Evolutionary conservation across 92 coral and sea anemone genomes (phyloP).

Genomic region (Heliopora coerulea): DNA sequence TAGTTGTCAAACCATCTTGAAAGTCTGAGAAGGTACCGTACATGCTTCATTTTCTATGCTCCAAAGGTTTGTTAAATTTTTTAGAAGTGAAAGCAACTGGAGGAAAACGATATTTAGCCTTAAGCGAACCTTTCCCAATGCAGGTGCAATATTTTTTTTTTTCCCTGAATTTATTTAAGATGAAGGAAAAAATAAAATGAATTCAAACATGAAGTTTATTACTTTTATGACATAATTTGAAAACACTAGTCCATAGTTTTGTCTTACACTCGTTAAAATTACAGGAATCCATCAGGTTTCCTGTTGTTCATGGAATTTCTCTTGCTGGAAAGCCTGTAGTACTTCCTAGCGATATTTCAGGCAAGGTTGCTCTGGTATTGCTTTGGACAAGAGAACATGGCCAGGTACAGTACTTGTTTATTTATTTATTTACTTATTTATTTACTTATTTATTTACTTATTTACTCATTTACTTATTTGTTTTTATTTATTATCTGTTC

Average conservation of each 20-base stretch:
- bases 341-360: slow-evolving; percentile 61
- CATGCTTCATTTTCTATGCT: too few relatives aligned
- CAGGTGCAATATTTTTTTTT: slow-evolving; percentile 52
- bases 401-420: slow-evolving; percentile 70
- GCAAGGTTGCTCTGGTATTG: slow-evolving; percentile 70
- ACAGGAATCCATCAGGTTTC: slow-evolving; percentile 70
- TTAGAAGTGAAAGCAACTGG: slow-evolving; percentile 77
- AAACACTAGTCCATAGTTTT: too few relatives aligned
- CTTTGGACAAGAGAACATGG: slow-evolving; percentile 90
- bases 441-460: too few relatives aligned
- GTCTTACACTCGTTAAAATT: neutral
- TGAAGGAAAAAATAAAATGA: too few relatives aligned
- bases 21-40: too few relatives aligned
- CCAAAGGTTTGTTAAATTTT: neutral
- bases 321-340: slow-evolving; percentile 55
- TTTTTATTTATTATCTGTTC: too few relatives aligned
- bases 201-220: too few relatives aligned
- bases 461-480: too few relatives aligned
- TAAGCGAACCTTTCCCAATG: slow-evolving; percentile 56
- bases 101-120: slow-evolving; percentile 87
- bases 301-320: slow-evolving; percentile 64
- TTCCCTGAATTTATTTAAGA: neutral
- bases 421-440: too few relatives aligned
- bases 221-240: too few relatives aligned
- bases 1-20: too few relatives aligned